These are phyloP conservation scores for Thymelicus acteon DNA, from an alignment of 2,888 invertebrate genomes.

Conservation along the genomic window DNA sequence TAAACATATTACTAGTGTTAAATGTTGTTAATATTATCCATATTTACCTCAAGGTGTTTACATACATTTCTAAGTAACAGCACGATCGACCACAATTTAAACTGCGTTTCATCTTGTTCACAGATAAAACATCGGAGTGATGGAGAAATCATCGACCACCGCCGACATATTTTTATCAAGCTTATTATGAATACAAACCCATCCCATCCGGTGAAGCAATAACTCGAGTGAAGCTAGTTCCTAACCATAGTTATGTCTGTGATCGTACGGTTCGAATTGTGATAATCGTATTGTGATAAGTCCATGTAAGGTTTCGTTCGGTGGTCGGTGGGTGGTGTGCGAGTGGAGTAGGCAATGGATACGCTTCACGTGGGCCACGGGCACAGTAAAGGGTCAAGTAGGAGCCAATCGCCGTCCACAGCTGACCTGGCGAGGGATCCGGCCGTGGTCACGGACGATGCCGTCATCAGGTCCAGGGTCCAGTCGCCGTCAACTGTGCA, in stretches of 20 bases:
- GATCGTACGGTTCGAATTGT: constrained; percentile 38
- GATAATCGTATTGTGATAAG: constrained; percentile 44
- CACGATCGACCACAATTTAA: not conserved
- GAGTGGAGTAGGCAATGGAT: constrained; percentile 61
- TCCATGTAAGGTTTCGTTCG: constrained; percentile 41
- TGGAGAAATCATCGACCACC: constrained; percentile 50
- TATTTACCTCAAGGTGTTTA: too few species aligned
- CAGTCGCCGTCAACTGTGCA: constrained; percentile 76
- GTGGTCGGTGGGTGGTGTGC: constrained; percentile 31
- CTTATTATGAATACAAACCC: constrained; percentile 43
- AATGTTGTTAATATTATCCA: too few species aligned
- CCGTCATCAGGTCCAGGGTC: constrained; percentile 75
- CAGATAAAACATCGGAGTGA: constrained; percentile 53
- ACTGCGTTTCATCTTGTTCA: constrained; percentile 42
- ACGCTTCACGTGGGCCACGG: constrained; percentile 75
- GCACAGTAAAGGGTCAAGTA: constrained; percentile 85
- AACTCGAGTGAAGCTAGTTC: constrained; percentile 39
- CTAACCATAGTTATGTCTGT: constrained; percentile 45
- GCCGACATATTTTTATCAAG: constrained; percentile 40
- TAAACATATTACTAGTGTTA: too few species aligned
- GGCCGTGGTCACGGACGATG: constrained; percentile 72
- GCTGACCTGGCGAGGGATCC: constrained; percentile 77
- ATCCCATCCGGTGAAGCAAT: constrained; percentile 41
- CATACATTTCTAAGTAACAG: not conserved
- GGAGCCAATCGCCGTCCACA: constrained; percentile 85